A percentile compares a stretch with the other conserved stretches of the same genome.
phyloP scores from a whole-genome alignment of 2,888 invertebrate species.

The Amphipyra berbera region DNA sequence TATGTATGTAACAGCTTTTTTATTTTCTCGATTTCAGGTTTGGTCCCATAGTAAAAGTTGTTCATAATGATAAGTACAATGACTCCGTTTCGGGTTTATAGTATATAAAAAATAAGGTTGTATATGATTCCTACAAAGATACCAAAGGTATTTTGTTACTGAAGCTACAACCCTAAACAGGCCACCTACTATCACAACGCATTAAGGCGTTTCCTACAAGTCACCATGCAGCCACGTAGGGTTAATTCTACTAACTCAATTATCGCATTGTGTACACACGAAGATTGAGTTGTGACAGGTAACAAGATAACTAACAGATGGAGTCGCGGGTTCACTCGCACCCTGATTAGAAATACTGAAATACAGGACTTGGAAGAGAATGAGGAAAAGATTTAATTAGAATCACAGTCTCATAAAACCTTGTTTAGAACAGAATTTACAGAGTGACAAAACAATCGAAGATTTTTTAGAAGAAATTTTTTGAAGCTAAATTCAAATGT shows the following conservation, averaged over 20 bases:
- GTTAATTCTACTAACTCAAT: slow-evolving; percentile 68
- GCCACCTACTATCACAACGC: not conserved
- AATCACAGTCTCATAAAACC: too few species aligned
- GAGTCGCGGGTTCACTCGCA: slow-evolving; percentile 56
- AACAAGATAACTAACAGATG: slow-evolving; percentile 72
- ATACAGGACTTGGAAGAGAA: not conserved
- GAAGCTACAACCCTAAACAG: slow-evolving; percentile 5
- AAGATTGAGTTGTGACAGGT: slow-evolving; percentile 68
- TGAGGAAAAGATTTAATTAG: too few species aligned
- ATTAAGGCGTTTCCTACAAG: slow-evolving; percentile 24
- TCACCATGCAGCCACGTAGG: slow-evolving; percentile 30
- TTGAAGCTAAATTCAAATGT: too few species aligned
- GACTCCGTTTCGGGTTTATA: too few species aligned
- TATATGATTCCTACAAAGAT: not conserved
- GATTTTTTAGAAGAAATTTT: too few species aligned
- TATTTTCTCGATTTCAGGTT: too few species aligned
- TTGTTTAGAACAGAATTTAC: too few species aligned
- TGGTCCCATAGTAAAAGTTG: too few species aligned
- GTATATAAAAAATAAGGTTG: too few species aligned
- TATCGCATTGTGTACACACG: slow-evolving; percentile 64
- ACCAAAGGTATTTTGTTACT: not conserved
- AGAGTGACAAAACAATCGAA: too few species aligned
- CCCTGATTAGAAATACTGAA: slow-evolving; percentile 59
- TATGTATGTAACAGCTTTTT: too few species aligned
- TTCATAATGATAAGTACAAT: too few species aligned